Evolutionary conservation across 2,888 invertebrate species (phyloP).

Genomic region (Drosophila limbata): DNA sequence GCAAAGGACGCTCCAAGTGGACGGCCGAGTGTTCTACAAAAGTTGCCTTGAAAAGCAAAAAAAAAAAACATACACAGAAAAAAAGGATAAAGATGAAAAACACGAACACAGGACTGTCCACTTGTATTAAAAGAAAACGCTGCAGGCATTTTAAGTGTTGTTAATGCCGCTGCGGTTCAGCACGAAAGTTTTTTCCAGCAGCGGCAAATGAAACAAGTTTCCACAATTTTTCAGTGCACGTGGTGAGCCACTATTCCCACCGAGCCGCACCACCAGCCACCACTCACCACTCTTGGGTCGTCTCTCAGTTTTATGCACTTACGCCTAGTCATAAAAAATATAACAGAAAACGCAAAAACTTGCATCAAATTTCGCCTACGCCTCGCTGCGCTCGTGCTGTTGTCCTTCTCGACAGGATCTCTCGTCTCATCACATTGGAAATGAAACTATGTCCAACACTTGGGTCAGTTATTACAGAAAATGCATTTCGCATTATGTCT

Average conservation of each 20-base stretch:
- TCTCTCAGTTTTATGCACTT: conserved; percentile 72
- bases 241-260: conserved; percentile 57
- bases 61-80: conserved; percentile 22
- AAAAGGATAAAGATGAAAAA: conserved; percentile 36
- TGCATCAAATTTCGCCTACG: conserved; percentile 61
- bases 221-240: conserved; percentile 62
- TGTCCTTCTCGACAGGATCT: conserved; percentile 39
- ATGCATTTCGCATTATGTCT: neutral
- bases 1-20: conserved; percentile 59
- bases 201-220: conserved; percentile 76
- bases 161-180: conserved; percentile 73
- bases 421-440: conserved; percentile 23
- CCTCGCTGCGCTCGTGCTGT: conserved; percentile 58
- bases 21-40: conserved; percentile 51
- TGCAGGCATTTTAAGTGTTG: conserved; percentile 79
- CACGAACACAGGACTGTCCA: conserved; percentile 66
- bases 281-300: conserved; percentile 17
- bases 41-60: conserved; percentile 37
- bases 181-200: conserved; percentile 66
- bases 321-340: conserved; percentile 61
- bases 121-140: conserved; percentile 77
- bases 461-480: conserved; percentile 32
- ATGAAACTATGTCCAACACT: conserved; percentile 22
- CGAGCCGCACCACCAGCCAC: conserved; percentile 12
- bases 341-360: conserved; percentile 58